phyloP scores from a whole-genome alignment of 2,888 invertebrate genomes.

The Diadromus collaris region DNA sequence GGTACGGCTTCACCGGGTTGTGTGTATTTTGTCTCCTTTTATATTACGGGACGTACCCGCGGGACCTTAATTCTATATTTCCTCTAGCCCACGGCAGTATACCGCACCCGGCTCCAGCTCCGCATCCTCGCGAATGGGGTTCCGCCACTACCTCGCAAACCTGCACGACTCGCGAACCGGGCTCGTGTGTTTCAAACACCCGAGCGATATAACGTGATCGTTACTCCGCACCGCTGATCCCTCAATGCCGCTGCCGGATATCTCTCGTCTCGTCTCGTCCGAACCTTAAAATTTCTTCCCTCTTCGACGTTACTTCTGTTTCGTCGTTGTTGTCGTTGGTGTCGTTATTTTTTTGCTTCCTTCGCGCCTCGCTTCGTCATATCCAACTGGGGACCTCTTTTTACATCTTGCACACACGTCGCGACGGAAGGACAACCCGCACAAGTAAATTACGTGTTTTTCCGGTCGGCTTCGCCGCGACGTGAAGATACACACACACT shows the following conservation, averaged over 20 bases:
- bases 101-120: not conserved
- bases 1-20: conserved; percentile 54
- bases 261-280: conserved; percentile 5
- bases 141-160: conserved; percentile 33
- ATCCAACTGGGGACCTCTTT: not conserved
- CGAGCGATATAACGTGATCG: conserved; percentile 52
- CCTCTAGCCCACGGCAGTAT: conserved; percentile 65
- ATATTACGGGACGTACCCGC: conserved; percentile 70
- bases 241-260: conserved; percentile 37
- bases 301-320: not conserved
- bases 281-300: conserved; percentile 9
- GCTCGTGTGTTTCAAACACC: conserved; percentile 52
- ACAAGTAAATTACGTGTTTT: not conserved
- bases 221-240: conserved; percentile 46
- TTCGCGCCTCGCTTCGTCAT: not conserved
- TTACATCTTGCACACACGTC: not conserved
- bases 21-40: conserved; percentile 74
- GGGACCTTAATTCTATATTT: conserved; percentile 73
- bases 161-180: conserved; percentile 31
- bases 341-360: conserved; percentile 5
- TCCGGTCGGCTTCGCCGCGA: not conserved
- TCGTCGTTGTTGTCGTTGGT: too few relatives aligned
- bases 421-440: not conserved
- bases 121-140: conserved; percentile 13
- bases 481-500: conserved; percentile 6